Percentiles rank a stretch among this genome's conserved stretches.
These are phyloP conservation scores for Pteropus alecto DNA, from an alignment of 2,113 vertebrate genomes.

Conservation along the genomic window DNA sequence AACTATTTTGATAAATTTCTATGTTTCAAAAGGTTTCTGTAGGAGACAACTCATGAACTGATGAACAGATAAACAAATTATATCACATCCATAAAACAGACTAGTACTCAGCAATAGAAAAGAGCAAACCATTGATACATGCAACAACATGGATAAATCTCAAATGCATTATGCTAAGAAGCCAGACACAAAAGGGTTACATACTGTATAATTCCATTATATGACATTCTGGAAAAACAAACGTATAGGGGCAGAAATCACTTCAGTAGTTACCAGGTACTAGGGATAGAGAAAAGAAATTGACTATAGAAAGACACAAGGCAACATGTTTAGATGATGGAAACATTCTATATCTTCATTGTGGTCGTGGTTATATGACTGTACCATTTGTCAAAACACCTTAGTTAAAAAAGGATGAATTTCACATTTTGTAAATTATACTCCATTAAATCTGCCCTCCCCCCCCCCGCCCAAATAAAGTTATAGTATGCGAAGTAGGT, in stretches of 20 bases:
- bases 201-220: background rate
- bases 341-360: background rate
- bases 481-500: background rate
- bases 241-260: background rate
- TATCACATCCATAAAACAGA: background rate
- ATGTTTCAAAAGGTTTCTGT: background rate
- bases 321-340: background rate
- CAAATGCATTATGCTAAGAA: background rate
- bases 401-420: background rate
- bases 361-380: background rate
- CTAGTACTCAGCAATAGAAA: background rate
- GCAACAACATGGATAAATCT: background rate
- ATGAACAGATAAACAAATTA: background rate
- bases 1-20: slow-evolving; percentile 16
- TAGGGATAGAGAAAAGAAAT: background rate
- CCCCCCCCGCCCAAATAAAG: background rate
- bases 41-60: background rate
- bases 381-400: background rate
- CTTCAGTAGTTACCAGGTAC: background rate
- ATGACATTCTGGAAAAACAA: background rate
- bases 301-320: background rate
- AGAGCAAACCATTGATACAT: background rate
- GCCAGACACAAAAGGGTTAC: background rate
- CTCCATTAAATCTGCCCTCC: background rate
- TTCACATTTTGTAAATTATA: slow-evolving; percentile 32